Evolutionary conservation across 2,113 vertebrate genomes (phyloP).

Genomic region (Odontophorus gujanensis): DNA sequence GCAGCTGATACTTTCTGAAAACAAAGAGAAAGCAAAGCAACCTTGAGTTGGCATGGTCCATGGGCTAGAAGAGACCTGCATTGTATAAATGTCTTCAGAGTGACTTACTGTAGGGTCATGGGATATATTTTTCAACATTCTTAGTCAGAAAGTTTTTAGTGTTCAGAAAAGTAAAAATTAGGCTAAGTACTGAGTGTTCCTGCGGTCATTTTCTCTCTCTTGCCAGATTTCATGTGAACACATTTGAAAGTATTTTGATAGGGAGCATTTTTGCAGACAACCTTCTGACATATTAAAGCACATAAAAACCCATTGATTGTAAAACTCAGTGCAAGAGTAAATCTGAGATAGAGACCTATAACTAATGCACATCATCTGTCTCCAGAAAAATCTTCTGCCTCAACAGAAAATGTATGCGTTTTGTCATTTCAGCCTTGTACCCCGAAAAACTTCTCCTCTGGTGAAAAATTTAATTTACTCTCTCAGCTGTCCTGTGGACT

Average conservation of each 20-base stretch:
- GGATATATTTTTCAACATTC: conserved; percentile 15
- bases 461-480: background rate
- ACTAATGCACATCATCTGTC: background rate
- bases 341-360: background rate
- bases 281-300: background rate
- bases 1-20: conserved; percentile 48
- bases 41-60: conserved; percentile 26
- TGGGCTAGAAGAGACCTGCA: conserved; percentile 39
- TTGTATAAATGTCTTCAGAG: conserved; percentile 40
- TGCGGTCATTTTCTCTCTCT: background rate
- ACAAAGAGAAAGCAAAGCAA: background rate
- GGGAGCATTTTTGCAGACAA: background rate
- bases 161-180: background rate
- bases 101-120: background rate
- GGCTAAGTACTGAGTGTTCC: background rate
- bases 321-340: background rate
- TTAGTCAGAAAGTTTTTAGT: background rate
- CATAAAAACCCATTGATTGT: background rate
- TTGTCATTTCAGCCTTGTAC: background rate
- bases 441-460: background rate
- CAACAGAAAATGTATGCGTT: background rate
- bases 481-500: background rate
- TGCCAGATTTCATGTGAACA: background rate
- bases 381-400: background rate
- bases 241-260: background rate